These are phyloP conservation scores for Muscicapa comitata DNA, from an alignment of 2,797 vertebrate genomes.

Conservation along the genomic window DNA sequence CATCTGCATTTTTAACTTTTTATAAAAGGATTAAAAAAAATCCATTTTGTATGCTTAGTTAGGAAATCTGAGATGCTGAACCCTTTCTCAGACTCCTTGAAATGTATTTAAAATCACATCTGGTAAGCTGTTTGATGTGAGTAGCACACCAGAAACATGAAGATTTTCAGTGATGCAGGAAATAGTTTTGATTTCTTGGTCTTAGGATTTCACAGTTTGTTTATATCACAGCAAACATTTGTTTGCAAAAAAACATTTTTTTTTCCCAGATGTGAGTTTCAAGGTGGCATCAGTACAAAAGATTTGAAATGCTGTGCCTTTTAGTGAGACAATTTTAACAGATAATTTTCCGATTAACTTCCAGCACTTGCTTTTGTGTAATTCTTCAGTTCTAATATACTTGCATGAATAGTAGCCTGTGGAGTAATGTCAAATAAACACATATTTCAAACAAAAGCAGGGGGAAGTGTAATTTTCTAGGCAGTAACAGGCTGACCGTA, in stretches of 20 bases:
- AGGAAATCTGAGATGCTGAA: neutral
- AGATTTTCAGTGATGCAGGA: neutral
- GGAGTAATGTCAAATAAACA: neutral
- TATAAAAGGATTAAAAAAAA: neutral
- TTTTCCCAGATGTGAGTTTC: neutral
- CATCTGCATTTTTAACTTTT: neutral
- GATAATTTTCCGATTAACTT: slow-evolving; percentile 12
- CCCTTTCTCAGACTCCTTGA: neutral
- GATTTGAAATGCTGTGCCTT: neutral
- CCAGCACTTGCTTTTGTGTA: neutral
- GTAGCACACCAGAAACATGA: neutral
- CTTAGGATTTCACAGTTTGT: neutral
- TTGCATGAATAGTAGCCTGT: neutral
- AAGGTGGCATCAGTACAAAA: neutral
- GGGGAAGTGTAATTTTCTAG: slow-evolving; percentile 37
- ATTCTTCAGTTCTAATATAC: neutral
- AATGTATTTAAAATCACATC: neutral
- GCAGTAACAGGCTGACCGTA: neutral
- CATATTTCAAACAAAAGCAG: neutral
- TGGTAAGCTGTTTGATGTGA: neutral
- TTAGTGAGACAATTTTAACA: neutral
- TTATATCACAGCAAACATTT: neutral
- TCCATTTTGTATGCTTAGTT: neutral
- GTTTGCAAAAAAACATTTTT: neutral
- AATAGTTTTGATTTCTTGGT: neutral